Base-by-base conservation (phyloP, 2,797 vertebrate genomes). In the Gymnocypris eckloni region DNA sequence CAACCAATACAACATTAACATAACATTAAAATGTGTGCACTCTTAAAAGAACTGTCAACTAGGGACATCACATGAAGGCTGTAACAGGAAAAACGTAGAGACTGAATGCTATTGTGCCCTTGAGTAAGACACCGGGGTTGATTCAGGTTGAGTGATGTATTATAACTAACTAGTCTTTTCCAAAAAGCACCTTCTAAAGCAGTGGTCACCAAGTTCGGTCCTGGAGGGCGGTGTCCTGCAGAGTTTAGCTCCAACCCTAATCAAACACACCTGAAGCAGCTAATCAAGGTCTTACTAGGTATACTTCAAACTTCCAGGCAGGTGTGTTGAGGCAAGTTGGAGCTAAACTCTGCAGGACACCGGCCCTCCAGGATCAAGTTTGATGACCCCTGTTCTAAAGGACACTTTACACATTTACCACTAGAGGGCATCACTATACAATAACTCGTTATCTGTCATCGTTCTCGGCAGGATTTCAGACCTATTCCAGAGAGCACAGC, bases 391-490 rank as follows among this genome's bases (percentile, higher is more conserved):
- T 39, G 37, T 4, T 39, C 2, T 69, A 41, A 54, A 43, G 22
- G 11, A 64, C 12, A 13, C 16, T 59, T 61, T 72, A n/a, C 50
- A 72, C 41, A 0, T 11, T 5, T 3, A 43, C 22, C 77, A 79
- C 77, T 73, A 85, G 84, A 80, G 67, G 67, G 67, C 77, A 59
- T 41, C 64, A 71, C 43, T 72, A 18, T 28, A 72, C 67, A 85
- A 79, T 48, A 20, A 10, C 77, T 80, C 13, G 15, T 50, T 5
- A 28, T 80, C 37, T 73, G 12, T 41, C 28, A 6, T 37, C 22
- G 0, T 79, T 64, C 20, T 50, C 13, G 4, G 11, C 18, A 66
- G 18, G 37, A 61, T 61, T 73, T 61, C 16, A 33, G 72, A 59
- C 39, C n/a, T 43, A 13, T 72, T 61, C 25, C 18, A 37, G n/a